phyloP scores from a whole-genome alignment of 2,888 invertebrate genomes.

The Cylloceria caligata region DNA sequence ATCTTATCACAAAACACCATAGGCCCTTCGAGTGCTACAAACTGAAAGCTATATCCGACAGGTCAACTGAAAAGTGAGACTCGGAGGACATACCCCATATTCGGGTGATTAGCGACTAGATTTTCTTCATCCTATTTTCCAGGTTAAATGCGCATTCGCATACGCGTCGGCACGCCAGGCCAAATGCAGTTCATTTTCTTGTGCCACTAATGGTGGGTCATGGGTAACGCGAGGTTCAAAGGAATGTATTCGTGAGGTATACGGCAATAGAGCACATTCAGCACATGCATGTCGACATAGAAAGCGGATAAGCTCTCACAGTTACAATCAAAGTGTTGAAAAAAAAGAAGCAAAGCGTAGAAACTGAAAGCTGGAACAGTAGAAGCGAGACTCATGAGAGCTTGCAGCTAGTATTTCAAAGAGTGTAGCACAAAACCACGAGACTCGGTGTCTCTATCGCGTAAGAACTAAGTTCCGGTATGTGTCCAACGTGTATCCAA shows the following conservation, averaged over 20 bases:
- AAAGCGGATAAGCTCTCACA: conserved; percentile 24
- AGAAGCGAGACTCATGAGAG: conserved; percentile 67
- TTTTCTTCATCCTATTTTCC: neutral
- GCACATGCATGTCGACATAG: conserved; percentile 1
- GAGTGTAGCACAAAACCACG: neutral
- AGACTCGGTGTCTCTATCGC: conserved; percentile 24
- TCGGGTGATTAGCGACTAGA: neutral
- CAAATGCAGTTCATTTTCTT: conserved; percentile 44
- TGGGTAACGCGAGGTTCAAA: conserved; percentile 61
- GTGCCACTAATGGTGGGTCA: conserved; percentile 66
- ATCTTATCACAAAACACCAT: too few relatives aligned
- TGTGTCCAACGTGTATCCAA: conserved; percentile 17
- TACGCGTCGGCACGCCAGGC: conserved; percentile 8
- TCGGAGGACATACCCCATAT: neutral
- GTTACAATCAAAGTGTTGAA: conserved; percentile 53
- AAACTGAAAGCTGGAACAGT: conserved; percentile 23
- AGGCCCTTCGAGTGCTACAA: too few relatives aligned
- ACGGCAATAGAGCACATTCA: conserved; percentile 3
- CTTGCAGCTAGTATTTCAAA: conserved; percentile 68
- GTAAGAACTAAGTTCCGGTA: conserved; percentile 43
- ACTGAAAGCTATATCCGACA: neutral
- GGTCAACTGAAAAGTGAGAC: neutral
- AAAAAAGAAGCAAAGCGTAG: conserved; percentile 39
- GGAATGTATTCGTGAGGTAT: conserved; percentile 30
- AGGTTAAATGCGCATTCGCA: conserved; percentile 22